Evolutionary conservation across 2,888 invertebrate species (phyloP), one percentile per base, ranked within the genome.

Genomic region (Hemistola chrysoprasaria): DNA sequence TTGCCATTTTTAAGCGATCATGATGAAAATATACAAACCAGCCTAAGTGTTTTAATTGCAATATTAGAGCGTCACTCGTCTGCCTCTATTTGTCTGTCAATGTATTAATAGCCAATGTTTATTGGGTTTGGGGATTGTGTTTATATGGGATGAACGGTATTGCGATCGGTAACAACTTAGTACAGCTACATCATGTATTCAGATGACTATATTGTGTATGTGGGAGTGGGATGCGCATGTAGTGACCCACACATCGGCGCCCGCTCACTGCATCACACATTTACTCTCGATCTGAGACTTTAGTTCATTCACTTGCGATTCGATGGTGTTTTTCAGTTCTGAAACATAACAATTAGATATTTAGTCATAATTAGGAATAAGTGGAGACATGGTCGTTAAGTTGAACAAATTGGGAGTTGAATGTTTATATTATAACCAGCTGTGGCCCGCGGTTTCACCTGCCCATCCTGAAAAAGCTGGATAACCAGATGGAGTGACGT

Each of bases 301-400:
- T 90, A 97, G 92, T 92, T 97, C 97, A 90, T 95, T 97, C 91
- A 97, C 97, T 93, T 97, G 97, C 87, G 96, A 95, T 92, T 97
- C 97, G 92, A 97, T 94, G 91, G 96, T 95, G 91, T 97, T 97
- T 93, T 97, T 97, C 93, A 97, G 91, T 92, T 97, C 97, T 97
- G 95, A 66, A 95, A 95, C 7, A 8, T 21, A 7, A 40, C 45
- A 24, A 38, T 4, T 4, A 16, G 3, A 16, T 16, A 16, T 16
- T 16, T 16, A 10, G 30, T 11, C 20, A 39, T 8, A 25, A 7
- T 25, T 20, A 40, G n/a, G n/a, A 30, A 11, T 8, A 22, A 27
- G 22, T 5, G 10, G 9, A 9, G 6, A 28, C 29, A 16, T 27
- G 22, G n/a, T n/a, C n/a, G n/a, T n/a, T n/a, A n/a, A n/a, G n/a